These are phyloP conservation scores for Heliconius aoede DNA, from an alignment of 2,888 invertebrate genomes.

Conservation along the genomic window DNA sequence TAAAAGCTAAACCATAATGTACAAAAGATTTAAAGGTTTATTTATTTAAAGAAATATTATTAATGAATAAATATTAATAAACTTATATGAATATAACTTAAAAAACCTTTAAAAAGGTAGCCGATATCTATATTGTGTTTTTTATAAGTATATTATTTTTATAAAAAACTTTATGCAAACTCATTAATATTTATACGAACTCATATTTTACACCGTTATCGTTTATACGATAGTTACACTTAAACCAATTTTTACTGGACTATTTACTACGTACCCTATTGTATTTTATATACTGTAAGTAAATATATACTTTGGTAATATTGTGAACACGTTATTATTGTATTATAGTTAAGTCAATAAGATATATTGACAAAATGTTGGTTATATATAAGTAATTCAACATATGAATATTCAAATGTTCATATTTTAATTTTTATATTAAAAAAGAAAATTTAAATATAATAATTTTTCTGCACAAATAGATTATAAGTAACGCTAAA, in stretches of 20 bases:
- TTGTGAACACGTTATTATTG: neutral
- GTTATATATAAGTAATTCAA: neutral
- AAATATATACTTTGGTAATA: neutral
- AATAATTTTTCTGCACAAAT: neutral
- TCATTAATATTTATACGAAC: too few species aligned
- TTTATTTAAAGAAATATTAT: too few species aligned
- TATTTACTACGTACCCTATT: neutral
- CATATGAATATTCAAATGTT: neutral
- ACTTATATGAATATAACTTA: too few species aligned
- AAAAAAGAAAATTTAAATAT: too few species aligned
- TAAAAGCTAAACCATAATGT: too few species aligned
- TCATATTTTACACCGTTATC: too few species aligned
- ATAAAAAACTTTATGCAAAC: too few species aligned
- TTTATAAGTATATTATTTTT: too few species aligned
- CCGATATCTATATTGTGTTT: too few species aligned
- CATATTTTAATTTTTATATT: neutral
- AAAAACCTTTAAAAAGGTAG: too few species aligned
- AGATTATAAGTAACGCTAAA: neutral
- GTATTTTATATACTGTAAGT: neutral
- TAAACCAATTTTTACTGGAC: neutral
- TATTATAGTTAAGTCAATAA: neutral
- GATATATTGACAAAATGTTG: neutral
- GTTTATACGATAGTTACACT: neutral
- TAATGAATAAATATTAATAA: too few species aligned
- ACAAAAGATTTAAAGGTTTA: too few species aligned